A percentile compares a stretch with the other conserved stretches of the same genome.
phyloP scores from a whole-genome alignment of 2,888 invertebrate species.

The Dryobotodes eremita region DNA sequence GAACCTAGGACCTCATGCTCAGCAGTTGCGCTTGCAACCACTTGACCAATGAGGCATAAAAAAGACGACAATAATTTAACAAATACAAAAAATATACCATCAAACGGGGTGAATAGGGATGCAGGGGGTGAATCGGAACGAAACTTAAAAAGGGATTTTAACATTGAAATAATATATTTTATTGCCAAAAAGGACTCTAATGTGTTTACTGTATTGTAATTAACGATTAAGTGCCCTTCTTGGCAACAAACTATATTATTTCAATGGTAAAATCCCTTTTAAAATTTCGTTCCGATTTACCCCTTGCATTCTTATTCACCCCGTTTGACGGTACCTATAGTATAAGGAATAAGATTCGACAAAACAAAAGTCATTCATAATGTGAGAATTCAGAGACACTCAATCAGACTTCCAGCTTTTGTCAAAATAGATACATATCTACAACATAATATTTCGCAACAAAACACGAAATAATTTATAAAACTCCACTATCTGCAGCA shows the following conservation, averaged over 20 bases:
- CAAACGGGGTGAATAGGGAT: too few species aligned
- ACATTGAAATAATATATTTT: too few species aligned
- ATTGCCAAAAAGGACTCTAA: too few species aligned
- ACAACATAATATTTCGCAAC: conserved; percentile 58
- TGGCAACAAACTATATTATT: too few species aligned
- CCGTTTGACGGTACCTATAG: not conserved
- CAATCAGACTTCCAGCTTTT: conserved; percentile 63
- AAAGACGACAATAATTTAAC: not conserved
- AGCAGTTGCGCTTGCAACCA: not conserved
- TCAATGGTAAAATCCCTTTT: too few species aligned
- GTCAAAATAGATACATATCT: conserved; percentile 63
- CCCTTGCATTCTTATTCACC: too few species aligned
- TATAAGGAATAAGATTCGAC: conserved; percentile 14
- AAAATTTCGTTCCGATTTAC: too few species aligned
- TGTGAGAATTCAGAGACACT: conserved; percentile 64
- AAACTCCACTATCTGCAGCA: conserved; percentile 57
- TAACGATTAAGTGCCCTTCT: too few species aligned
- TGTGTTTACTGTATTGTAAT: too few species aligned
- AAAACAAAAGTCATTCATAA: conserved; percentile 51
- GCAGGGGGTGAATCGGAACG: too few species aligned
- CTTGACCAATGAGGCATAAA: not conserved
- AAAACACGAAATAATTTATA: conserved; percentile 66
- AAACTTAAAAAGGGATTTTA: too few species aligned
- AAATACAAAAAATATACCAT: not conserved
- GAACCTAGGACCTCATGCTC: not conserved